phyloP scores from a whole-genome alignment of 2,113 vertebrate species.

The Taurulus bubalis region DNA sequence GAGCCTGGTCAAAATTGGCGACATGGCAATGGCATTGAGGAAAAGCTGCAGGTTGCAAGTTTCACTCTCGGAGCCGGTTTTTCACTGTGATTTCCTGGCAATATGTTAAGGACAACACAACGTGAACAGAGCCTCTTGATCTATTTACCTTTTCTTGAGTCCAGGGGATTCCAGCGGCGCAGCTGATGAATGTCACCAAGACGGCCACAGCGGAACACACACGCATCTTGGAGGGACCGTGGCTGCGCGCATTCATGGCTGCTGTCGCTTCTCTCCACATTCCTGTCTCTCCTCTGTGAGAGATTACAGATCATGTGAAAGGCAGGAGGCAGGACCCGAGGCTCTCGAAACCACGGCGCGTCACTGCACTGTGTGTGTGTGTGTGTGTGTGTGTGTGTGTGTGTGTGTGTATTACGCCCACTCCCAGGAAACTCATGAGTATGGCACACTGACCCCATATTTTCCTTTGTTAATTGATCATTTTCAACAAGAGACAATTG shows the following conservation, averaged over 20 bases:
- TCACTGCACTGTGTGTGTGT: slow-evolving; percentile 19
- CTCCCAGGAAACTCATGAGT: not conserved
- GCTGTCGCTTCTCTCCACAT: slow-evolving; percentile 57
- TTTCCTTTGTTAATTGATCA: not conserved
- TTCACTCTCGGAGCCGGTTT: not conserved
- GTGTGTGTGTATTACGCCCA: not conserved
- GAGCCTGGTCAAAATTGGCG: not conserved
- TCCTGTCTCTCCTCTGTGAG: slow-evolving; percentile 54
- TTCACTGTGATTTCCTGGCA: not conserved
- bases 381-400: not conserved
- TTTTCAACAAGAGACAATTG: not conserved
- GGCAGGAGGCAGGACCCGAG: slow-evolving; percentile 75
- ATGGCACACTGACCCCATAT: not conserved
- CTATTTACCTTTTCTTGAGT: slow-evolving; percentile 80
- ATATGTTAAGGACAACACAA: not conserved
- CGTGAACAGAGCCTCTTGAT: not conserved
- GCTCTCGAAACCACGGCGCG: slow-evolving; percentile 40
- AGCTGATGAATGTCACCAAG: slow-evolving; percentile 54
- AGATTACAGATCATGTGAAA: slow-evolving; percentile 82
- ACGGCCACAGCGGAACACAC: slow-evolving; percentile 56
- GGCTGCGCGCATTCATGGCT: slow-evolving; percentile 55
- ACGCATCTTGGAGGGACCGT: slow-evolving; percentile 42
- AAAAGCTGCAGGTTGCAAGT: not conserved
- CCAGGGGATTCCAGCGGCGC: slow-evolving; percentile 73
- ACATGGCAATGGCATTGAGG: not conserved